Evolutionary conservation across 2,888 invertebrate species (phyloP), one percentile per base, ranked within the genome.

Genomic region (Pristionchus maxplancki): DNA sequence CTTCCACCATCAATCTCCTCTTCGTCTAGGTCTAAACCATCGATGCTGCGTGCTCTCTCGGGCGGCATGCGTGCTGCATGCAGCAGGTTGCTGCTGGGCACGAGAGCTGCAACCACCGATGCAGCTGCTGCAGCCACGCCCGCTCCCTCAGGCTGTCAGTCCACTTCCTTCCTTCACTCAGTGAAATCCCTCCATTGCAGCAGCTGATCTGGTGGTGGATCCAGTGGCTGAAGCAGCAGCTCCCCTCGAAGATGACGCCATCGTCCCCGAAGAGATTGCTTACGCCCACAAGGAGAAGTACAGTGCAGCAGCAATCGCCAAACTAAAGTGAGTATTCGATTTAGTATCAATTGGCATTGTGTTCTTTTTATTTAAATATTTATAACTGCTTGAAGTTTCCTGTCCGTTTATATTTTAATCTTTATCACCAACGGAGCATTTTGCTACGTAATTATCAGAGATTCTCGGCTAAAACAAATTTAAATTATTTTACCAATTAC

Each of bases 281-380:
- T 88, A 78, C 40, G 78, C 88, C 15, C 88, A 88, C 81, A 88
- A 53, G 81, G 88, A 88, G 62, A 44, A 31, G 24, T 88, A 88
- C 88, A 78, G 78, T 44, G n/a, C 40, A 17, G 88, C 53, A 4
- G 81, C 78, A 5, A 88, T 88, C 64, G 78, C 88, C 31, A 88
- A 88, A 78, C 88, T 88, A 34, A 88, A 88, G 88, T 88, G n/a
- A 37, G 86, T 28, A 17, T 48, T n/a, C n/a, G n/a, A n/a, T n/a
- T n/a, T n/a, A n/a, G n/a, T n/a, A n/a, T n/a, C n/a, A n/a, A n/a
- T n/a, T n/a, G n/a, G n/a, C n/a, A n/a, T n/a, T n/a, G n/a, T n/a
- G n/a, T n/a, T n/a, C n/a, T n/a, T n/a, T n/a, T n/a, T n/a, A n/a
- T n/a, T n/a, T n/a, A n/a, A n/a, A n/a, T n/a, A n/a, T n/a, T n/a